Conservation (phyloP, 2,888 invertebrate genomes). For the Pandemis corylana region DNA sequence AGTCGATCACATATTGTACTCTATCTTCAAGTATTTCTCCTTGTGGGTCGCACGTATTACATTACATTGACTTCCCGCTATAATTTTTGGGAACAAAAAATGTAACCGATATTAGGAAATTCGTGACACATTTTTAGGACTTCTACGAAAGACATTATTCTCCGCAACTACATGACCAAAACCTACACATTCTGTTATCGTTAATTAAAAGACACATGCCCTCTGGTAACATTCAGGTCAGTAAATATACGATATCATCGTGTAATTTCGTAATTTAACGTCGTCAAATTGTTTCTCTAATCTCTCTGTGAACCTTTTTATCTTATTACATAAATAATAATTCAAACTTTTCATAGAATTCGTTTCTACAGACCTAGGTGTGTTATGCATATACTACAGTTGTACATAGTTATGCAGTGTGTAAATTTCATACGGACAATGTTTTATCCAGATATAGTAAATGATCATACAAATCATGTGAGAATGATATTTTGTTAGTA, state of each 20-base stretch:
- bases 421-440: too few species aligned
- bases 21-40: conserved; percentile 65
- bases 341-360: not conserved
- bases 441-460: too few species aligned
- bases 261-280: too few species aligned
- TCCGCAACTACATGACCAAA: not conserved
- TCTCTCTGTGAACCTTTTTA: too few species aligned
- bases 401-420: too few species aligned
- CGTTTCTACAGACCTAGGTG: too few species aligned
- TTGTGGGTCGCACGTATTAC: conserved; percentile 60
- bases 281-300: too few species aligned
- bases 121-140: not conserved
- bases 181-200: not conserved
- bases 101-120: conserved; percentile 14
- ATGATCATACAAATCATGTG: too few species aligned
- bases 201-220: not conserved
- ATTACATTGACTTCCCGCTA: conserved; percentile 54
- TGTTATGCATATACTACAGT: too few species aligned
- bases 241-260: not conserved
- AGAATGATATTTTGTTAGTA: too few species aligned
- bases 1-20: conserved; percentile 78
- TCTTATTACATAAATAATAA: not conserved
- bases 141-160: not conserved
- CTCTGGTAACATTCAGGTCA: not conserved
- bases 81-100: conserved; percentile 38